These are phyloP conservation scores for Petroica traversi DNA, from an alignment of 2,113 vertebrate genomes.

Conservation along the genomic window DNA sequence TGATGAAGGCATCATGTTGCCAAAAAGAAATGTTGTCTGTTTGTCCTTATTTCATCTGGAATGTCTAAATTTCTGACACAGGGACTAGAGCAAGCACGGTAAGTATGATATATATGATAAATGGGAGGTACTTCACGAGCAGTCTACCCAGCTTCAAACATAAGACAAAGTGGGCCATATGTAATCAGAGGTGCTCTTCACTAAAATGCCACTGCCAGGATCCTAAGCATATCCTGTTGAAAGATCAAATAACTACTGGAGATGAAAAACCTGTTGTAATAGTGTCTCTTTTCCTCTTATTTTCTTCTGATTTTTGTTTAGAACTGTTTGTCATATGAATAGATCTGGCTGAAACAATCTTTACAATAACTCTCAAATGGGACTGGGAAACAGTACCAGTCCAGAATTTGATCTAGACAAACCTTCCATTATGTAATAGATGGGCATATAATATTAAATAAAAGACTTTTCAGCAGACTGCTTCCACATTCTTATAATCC, in stretches of 20 bases:
- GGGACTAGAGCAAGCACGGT: not conserved
- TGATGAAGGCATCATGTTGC: not conserved
- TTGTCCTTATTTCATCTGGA: not conserved
- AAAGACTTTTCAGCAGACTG: slow-evolving; percentile 68
- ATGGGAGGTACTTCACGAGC: fast-evolving
- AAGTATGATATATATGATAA: not conserved
- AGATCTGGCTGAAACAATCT: slow-evolving; percentile 23
- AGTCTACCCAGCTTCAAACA: not conserved
- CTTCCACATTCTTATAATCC: slow-evolving; percentile 62
- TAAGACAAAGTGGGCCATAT: not conserved
- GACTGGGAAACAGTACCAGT: not conserved
- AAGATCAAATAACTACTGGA: not conserved
- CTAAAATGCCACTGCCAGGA: not conserved
- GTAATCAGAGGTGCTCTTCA: not conserved
- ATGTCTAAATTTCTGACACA: not conserved
- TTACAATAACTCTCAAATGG: slow-evolving; percentile 7
- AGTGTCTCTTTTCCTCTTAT: not conserved
- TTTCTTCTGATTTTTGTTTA: slow-evolving; percentile 47
- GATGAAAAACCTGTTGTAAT: not conserved
- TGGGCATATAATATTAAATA: slow-evolving; percentile 42
- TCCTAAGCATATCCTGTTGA: not conserved
- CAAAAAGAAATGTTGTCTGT: not conserved
- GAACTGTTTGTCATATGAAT: slow-evolving; percentile 35
- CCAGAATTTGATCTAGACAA: slow-evolving; percentile 62
- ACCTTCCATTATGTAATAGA: slow-evolving; percentile 61